Evolutionary conservation across 1,140 invertebrate genomes (phyloP).

Genomic region (Cyclina sinensis): DNA sequence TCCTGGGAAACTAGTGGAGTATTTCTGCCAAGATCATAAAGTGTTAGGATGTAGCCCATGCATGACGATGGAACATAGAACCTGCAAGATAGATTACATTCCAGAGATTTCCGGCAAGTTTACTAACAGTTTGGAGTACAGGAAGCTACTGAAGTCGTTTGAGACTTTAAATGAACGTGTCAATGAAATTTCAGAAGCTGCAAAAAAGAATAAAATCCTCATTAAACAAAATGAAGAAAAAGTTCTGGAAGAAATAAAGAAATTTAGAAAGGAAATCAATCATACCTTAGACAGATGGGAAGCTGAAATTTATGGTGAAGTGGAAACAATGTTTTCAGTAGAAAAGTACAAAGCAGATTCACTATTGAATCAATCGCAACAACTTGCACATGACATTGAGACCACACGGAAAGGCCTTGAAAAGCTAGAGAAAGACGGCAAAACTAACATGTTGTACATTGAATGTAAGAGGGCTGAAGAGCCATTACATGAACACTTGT

Average conservation of each 20-base stretch:
- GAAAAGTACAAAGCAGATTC: background rate
- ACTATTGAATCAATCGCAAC: background rate
- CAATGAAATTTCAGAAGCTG: background rate
- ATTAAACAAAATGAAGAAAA: background rate
- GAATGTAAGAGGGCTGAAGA: background rate
- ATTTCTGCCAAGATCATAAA: background rate
- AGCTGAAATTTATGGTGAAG: background rate
- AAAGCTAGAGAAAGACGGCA: background rate
- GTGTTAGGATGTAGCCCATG: background rate
- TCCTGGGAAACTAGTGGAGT: background rate
- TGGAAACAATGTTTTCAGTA: background rate
- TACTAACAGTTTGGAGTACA: background rate
- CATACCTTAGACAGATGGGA: background rate
- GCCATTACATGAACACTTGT: background rate
- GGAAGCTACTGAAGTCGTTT: background rate
- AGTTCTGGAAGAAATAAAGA: background rate
- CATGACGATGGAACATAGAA: background rate
- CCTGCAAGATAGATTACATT: background rate
- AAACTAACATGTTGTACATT: background rate
- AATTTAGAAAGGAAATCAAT: background rate
- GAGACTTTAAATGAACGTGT: background rate
- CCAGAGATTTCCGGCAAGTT: background rate
- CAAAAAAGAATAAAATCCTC: background rate
- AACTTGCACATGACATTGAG: background rate
- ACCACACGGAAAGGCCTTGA: background rate